These are phyloP conservation scores for Andrena minutula DNA, from an alignment of 2,888 invertebrate genomes.

Conservation along the genomic window DNA sequence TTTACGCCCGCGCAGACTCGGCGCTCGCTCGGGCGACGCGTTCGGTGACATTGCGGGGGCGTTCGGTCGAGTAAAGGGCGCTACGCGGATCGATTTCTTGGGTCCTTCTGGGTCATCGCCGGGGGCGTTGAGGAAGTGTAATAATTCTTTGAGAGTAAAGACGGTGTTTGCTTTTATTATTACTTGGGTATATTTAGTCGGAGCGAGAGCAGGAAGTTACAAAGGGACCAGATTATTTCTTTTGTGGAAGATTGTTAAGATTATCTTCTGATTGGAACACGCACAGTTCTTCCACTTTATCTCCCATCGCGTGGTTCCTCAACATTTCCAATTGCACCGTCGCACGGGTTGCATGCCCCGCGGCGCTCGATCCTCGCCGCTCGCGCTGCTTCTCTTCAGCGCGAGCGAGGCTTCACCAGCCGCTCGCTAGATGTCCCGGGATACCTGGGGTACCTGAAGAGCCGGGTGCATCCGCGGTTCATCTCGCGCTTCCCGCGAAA, in stretches of 20 bases:
- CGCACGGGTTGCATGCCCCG: background rate
- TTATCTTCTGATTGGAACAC: too few species aligned
- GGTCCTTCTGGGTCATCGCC: too few species aligned
- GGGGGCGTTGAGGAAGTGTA: too few species aligned
- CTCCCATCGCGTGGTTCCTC: too few species aligned
- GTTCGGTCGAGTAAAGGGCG: background rate
- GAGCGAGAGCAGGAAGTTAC: too few species aligned
- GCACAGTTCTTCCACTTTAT: too few species aligned
- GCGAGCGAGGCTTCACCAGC: slow-evolving; percentile 20
- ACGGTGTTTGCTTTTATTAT: too few species aligned
- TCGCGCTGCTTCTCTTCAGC: slow-evolving; percentile 7
- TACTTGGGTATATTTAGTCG: too few species aligned
- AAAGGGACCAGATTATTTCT: too few species aligned
- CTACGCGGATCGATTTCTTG: background rate
- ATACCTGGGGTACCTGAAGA: slow-evolving; percentile 39
- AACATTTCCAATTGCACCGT: background rate
- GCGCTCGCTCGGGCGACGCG: background rate
- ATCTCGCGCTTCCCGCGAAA: background rate
- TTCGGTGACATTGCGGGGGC: background rate
- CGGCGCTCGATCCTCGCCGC: background rate
- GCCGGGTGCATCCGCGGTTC: background rate
- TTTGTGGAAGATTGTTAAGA: too few species aligned
- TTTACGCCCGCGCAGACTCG: slow-evolving; percentile 6
- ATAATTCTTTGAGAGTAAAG: too few species aligned
- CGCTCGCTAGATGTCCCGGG: slow-evolving; percentile 55